phyloP scores from a whole-genome alignment of 2,888 invertebrate genomes.

The Blastobasis lacticolella region DNA sequence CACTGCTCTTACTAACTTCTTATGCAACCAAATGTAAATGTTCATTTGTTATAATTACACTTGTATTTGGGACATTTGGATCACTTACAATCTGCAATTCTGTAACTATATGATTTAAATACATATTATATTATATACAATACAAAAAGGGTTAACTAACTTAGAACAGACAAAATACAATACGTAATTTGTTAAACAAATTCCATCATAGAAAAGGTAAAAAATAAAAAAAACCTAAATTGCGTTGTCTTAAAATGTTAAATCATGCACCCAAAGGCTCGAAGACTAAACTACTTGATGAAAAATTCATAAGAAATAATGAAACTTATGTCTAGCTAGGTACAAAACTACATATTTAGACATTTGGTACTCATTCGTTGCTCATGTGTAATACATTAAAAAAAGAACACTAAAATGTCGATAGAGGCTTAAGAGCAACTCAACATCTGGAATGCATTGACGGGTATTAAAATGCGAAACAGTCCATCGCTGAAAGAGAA shows the following conservation, averaged over 20 bases:
- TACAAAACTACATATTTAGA: constrained; percentile 57
- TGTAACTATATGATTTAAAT: constrained; percentile 18
- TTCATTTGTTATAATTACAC: neutral
- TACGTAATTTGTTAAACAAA: neutral
- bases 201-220: neutral
- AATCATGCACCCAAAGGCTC: constrained; percentile 4
- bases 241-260: no score
- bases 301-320: constrained; percentile 29
- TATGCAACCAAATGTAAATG: constrained; percentile 27
- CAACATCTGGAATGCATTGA: constrained; percentile 61
- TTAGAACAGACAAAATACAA: no score
- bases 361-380: constrained; percentile 73
- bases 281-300: neutral
- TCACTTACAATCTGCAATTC: neutral
- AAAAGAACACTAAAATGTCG: constrained; percentile 2
- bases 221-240: constrained; percentile 13
- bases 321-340: constrained; percentile 59
- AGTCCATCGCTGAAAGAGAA: constrained; percentile 13
- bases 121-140: neutral
- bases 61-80: neutral
- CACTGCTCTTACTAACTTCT: constrained; percentile 40
- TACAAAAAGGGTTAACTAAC: neutral
- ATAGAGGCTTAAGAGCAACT: constrained; percentile 39
- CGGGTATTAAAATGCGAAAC: constrained; percentile 30
- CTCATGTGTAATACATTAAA: constrained; percentile 29